Conservation (phyloP, 2,113 vertebrate species). For the Passer domesticus region DNA sequence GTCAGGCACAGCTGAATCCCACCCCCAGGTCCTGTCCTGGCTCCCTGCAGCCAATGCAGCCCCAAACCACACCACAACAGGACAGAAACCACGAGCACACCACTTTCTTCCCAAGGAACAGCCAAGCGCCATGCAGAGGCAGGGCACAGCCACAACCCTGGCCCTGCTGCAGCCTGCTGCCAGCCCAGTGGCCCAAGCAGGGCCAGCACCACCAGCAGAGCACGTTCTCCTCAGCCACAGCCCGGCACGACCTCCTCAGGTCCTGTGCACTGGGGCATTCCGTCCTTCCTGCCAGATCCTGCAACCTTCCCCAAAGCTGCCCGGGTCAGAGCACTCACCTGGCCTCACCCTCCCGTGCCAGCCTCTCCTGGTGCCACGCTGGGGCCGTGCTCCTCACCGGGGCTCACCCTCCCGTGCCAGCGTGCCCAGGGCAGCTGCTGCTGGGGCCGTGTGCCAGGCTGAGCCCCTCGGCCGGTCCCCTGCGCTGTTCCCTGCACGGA, state of each 20-base stretch:
- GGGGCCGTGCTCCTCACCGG: background rate
- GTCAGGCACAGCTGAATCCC: background rate
- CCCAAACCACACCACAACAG: background rate
- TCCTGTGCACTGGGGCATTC: rapidly evolving
- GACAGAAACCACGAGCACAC: background rate
- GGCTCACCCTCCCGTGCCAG: background rate
- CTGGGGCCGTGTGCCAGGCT: background rate
- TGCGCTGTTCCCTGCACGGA: background rate
- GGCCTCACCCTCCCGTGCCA: background rate
- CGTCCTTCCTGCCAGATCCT: background rate
- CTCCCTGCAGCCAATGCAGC: background rate
- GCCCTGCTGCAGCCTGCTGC: background rate
- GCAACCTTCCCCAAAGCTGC: background rate
- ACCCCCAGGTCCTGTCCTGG: no score
- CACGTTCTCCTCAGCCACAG: rapidly evolving
- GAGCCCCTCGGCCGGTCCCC: background rate
- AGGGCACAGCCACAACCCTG: rapidly evolving
- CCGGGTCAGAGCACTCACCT: background rate
- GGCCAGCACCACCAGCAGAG: rapidly evolving
- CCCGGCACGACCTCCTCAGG: background rate
- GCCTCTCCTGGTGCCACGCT: background rate
- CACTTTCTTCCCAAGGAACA: no score
- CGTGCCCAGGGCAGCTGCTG: background rate
- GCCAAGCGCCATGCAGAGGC: rapidly evolving
- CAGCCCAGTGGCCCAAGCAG: rapidly evolving